Evolutionary conservation across 2,797 vertebrate species (phyloP).

Genomic region (Eurystomus glaucurus): DNA sequence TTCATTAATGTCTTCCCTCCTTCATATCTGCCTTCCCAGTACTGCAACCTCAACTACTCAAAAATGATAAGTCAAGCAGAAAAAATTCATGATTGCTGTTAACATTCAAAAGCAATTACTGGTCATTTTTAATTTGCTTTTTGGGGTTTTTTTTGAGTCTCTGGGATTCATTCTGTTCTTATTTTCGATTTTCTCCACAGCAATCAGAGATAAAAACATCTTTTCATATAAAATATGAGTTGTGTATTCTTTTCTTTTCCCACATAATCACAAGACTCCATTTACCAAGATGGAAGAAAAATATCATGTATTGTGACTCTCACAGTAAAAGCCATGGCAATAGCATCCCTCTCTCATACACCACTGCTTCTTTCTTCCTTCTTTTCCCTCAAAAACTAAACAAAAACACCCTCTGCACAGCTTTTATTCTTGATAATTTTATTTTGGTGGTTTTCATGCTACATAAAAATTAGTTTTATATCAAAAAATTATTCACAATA

Average conservation of each 20-base stretch:
- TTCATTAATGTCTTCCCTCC: not conserved
- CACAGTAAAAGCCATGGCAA: slow-evolving; percentile 14
- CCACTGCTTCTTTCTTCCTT: not conserved
- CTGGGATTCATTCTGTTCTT: not conserved
- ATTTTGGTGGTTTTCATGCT: slow-evolving; percentile 79
- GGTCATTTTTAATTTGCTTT: not conserved
- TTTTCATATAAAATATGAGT: not conserved
- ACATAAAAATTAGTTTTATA: slow-evolving; percentile 78
- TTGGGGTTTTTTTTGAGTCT: not conserved
- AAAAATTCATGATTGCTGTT: not conserved
- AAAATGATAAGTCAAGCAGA: slow-evolving; percentile 1
- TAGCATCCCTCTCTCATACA: slow-evolving; percentile 10
- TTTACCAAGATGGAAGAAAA: slow-evolving; percentile 6
- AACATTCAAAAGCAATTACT: not conserved
- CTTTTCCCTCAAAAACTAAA: slow-evolving; percentile 51
- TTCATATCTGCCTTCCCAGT: not conserved
- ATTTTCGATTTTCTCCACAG: slow-evolving; percentile 17
- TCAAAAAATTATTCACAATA: slow-evolving; percentile 80
- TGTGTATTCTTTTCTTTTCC: not conserved
- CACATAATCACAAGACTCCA: slow-evolving; percentile 7
- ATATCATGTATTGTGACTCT: not conserved
- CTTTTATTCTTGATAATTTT: slow-evolving; percentile 79
- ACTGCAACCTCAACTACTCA: not conserved
- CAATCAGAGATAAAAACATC: not conserved
- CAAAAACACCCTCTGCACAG: slow-evolving; percentile 73